phyloP scores from a whole-genome alignment of 2,113 vertebrate species.

The Lagenorhynchus albirostris region DNA sequence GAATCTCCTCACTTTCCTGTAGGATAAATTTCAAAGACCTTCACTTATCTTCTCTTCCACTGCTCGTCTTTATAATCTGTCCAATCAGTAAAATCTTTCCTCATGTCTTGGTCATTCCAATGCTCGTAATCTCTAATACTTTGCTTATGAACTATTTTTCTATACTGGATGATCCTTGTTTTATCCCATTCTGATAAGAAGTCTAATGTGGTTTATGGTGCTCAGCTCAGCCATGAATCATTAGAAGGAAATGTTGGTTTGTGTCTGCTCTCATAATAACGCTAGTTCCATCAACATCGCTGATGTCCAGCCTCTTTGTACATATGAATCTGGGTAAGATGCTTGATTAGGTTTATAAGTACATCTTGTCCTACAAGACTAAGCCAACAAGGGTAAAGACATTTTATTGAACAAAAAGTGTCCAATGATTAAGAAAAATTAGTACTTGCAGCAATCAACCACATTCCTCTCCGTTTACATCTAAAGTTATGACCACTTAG shows the following conservation, averaged over 20 bases:
- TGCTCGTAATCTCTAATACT: neutral
- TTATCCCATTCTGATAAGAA: conserved; percentile 1
- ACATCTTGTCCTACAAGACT: neutral
- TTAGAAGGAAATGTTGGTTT: neutral
- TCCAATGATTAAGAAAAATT: neutral
- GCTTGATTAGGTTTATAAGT: conserved; percentile 29
- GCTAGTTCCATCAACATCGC: neutral
- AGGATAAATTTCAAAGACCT: neutral
- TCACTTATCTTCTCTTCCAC: neutral
- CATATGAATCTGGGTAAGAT: neutral
- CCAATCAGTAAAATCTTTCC: neutral
- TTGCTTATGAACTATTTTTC: neutral
- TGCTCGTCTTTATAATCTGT: neutral
- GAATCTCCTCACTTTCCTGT: neutral
- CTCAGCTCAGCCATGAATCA: neutral
- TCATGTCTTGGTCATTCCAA: neutral
- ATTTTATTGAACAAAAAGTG: conserved; percentile 30
- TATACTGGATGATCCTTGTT: neutral
- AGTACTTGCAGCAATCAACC: neutral
- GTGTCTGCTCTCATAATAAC: conserved; percentile 13
- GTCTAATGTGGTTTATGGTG: neutral
- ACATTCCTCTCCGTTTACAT: neutral
- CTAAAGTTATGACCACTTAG: neutral
- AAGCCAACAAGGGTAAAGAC: neutral
- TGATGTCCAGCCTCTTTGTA: neutral